These are phyloP conservation scores for Scopus umbretta DNA, from an alignment of 2,113 vertebrate species.

Conservation along the genomic window DNA sequence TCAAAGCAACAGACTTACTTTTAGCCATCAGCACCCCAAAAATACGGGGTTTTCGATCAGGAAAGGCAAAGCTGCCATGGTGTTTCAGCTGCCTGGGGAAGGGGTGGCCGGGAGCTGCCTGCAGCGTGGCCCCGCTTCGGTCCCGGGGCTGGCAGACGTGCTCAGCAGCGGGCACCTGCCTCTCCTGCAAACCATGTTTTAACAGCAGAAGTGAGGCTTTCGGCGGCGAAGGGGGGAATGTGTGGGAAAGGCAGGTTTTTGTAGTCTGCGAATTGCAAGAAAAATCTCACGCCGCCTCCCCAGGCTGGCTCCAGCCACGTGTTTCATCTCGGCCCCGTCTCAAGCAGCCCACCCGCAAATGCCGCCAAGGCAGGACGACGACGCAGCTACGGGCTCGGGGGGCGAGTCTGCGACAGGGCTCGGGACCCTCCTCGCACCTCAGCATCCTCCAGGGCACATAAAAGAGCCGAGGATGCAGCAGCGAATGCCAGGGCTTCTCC, in stretches of 20 bases:
- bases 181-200: neutral
- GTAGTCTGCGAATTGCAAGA: neutral
- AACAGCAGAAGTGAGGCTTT: neutral
- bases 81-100: neutral
- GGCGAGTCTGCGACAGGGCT: accelerated
- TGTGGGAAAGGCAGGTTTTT: neutral
- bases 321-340: neutral
- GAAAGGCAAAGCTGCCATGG: neutral
- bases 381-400: accelerated
- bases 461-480: neutral
- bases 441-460: neutral
- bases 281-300: neutral
- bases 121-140: neutral
- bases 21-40: neutral
- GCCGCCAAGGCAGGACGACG: neutral
- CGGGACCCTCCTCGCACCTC: neutral
- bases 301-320: neutral
- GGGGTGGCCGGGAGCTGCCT: neutral
- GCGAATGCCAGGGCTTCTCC: neutral
- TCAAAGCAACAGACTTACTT: constrained; percentile 28
- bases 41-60: neutral
- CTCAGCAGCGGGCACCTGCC: neutral
- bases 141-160: neutral
- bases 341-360: neutral
- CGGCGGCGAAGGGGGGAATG: accelerated